Evolutionary conservation across 2,888 invertebrate genomes (phyloP), one percentile per base, ranked within the genome.

Genomic region (Pristionchus japonicus): DNA sequence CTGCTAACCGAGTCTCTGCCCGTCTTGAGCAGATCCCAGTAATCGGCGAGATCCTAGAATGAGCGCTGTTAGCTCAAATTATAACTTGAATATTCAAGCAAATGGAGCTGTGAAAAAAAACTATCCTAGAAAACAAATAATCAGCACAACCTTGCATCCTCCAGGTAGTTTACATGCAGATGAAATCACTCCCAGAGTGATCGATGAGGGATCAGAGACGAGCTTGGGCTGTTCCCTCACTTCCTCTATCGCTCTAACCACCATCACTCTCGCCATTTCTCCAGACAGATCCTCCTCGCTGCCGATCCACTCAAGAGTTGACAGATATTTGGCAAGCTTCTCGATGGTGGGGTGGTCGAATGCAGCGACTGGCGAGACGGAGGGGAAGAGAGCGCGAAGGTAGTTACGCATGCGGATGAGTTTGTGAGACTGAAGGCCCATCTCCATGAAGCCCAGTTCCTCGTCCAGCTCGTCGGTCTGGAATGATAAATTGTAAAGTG

Each of bases 111-210:
- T n/a, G n/a, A n/a, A n/a, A n/a, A n/a, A n/a, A n/a, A n/a, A n/a
- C n/a, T n/a, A n/a, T n/a, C n/a, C n/a, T n/a, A n/a, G n/a, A n/a
- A n/a, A n/a, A n/a, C n/a, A n/a, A n/a, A n/a, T n/a, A n/a, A n/a
- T n/a, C n/a, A n/a, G n/a, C n/a, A n/a, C n/a, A n/a, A n/a, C n/a
- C 0, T 82, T 74, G 11, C 93, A 88, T 31, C 91, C 91, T 7
- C 92, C 92, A 3, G 94, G 93, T 3, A 94, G 88, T 23, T 93
- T 91, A 88, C 93, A 94, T 11, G 93, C 89, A 34, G 92, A 86
- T 11, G 92, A 84, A n/a, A 91, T 80, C n/a, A 92, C 89, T 17
- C 90, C 89, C 13, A 90, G 49, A 34, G 20, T 88, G 83, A 67
- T 52, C 34, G 67, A 34, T 0, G 67, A 67, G 13, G 67, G 70